Conservation (phyloP, 1,140 invertebrate genomes). For the Chrysopa pallens region DNA sequence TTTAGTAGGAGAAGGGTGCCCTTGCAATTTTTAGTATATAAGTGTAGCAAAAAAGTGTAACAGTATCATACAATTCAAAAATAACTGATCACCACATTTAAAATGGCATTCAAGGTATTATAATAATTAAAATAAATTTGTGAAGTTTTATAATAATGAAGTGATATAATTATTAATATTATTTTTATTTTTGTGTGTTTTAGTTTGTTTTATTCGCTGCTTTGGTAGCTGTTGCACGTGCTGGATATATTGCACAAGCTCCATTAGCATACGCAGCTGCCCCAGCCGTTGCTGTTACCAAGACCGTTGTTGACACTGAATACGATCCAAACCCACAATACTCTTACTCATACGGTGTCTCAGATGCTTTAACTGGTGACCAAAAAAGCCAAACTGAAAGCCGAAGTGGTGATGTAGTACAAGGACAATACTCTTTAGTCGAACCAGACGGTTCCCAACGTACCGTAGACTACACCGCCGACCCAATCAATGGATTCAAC, state of each 20-base stretch:
- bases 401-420: conserved; percentile 38
- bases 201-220: conserved; percentile 27
- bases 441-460: conserved; percentile 44
- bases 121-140: no score
- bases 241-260: conserved; percentile 17
- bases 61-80: no score
- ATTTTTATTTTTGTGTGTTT: conserved; percentile 5
- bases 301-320: conserved; percentile 12
- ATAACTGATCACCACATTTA: no score
- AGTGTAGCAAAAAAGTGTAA: no score
- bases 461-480: conserved; percentile 43
- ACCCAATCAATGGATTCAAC: conserved; percentile 30
- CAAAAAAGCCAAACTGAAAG: conserved; percentile 33
- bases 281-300: conserved; percentile 14
- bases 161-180: no score
- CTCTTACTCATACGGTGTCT: conserved; percentile 31
- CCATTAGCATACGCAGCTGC: conserved; percentile 11
- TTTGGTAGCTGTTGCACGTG: conserved; percentile 23
- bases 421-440: conserved; percentile 39
- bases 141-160: no score
- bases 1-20: no score
- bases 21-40: no score
- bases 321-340: conserved; percentile 31
- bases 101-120: neutral
- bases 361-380: conserved; percentile 34